These are phyloP conservation scores for Apis laboriosa DNA, from an alignment of 1,140 invertebrate species.

Conservation along the genomic window DNA sequence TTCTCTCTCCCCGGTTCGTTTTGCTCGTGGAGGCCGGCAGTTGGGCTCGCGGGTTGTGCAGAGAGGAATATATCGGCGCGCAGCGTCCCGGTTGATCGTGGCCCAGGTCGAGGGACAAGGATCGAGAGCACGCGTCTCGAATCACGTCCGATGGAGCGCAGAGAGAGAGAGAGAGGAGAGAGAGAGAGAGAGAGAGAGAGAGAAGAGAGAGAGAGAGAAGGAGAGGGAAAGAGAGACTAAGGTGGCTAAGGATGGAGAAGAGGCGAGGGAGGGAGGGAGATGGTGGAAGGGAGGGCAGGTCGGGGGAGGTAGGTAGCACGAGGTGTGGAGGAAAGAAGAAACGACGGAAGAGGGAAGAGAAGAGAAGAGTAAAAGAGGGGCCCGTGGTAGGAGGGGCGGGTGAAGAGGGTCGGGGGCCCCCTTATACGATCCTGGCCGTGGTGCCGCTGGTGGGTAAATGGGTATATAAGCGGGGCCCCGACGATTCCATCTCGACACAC, in stretches of 20 bases:
- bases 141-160: not conserved
- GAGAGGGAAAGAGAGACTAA: not conserved
- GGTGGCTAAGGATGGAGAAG: constrained; percentile 5
- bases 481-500: constrained; percentile 78
- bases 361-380: constrained; percentile 60
- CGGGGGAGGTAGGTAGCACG: constrained; percentile 14
- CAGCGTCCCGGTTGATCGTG: not conserved
- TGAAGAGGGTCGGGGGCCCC: constrained; percentile 63
- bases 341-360: constrained; percentile 26
- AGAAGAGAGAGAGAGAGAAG: not conserved
- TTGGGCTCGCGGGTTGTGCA: constrained; percentile 22
- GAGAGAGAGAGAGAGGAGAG: constrained; percentile 26
- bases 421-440: constrained; percentile 56
- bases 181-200: not conserved
- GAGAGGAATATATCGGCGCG: constrained; percentile 46
- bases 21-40: constrained; percentile 39
- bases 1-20: not conserved
- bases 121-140: constrained; percentile 4
- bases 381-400: constrained; percentile 42
- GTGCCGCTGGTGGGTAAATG: constrained; percentile 71
- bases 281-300: too few species aligned
- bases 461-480: constrained; percentile 80
- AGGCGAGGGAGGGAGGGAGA: constrained; percentile 11
- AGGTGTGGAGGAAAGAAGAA: constrained; percentile 39
- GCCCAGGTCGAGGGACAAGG: constrained; percentile 33